Conservation (phyloP, 2,888 invertebrate species). For the Eilema griseolum region DNA sequence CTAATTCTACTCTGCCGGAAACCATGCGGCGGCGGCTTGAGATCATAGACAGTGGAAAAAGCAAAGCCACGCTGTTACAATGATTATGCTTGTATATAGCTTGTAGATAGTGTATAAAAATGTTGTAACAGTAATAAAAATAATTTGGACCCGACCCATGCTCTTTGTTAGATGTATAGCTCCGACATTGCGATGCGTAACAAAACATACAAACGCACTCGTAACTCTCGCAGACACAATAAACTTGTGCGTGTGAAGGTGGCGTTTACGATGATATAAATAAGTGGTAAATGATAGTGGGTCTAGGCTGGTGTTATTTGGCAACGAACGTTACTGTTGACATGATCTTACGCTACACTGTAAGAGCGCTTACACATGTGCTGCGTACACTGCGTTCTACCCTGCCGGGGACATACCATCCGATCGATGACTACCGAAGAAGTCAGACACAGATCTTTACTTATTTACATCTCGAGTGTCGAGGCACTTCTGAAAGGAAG, state of each 20-base stretch:
- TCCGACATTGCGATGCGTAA: slow-evolving; percentile 1
- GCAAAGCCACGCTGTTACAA: no score
- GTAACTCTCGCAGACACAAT: slow-evolving; percentile 32
- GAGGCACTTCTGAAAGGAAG: no score
- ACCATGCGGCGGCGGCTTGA: no score
- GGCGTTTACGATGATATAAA: slow-evolving; percentile 31
- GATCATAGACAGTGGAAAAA: no score
- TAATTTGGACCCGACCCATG: background rate
- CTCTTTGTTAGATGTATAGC: background rate
- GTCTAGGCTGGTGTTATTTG: slow-evolving; percentile 40
- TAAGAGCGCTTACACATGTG: background rate
- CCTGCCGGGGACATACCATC: background rate
- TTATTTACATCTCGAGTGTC: no score
- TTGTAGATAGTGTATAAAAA: background rate
- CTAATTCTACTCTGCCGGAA: no score
- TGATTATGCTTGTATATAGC: no score
- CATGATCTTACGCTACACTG: slow-evolving; percentile 30
- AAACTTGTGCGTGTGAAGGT: slow-evolving; percentile 24
- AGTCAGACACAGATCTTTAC: no score
- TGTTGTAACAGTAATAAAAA: background rate
- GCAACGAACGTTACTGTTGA: slow-evolving; percentile 36
- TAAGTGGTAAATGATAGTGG: slow-evolving; percentile 36
- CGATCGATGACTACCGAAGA: no score
- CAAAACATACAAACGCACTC: slow-evolving; percentile 18
- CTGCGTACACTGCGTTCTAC: no score